These are phyloP conservation scores for Melipona quadrifasciata DNA, from an alignment of 1,140 invertebrate species.

Conservation along the genomic window DNA sequence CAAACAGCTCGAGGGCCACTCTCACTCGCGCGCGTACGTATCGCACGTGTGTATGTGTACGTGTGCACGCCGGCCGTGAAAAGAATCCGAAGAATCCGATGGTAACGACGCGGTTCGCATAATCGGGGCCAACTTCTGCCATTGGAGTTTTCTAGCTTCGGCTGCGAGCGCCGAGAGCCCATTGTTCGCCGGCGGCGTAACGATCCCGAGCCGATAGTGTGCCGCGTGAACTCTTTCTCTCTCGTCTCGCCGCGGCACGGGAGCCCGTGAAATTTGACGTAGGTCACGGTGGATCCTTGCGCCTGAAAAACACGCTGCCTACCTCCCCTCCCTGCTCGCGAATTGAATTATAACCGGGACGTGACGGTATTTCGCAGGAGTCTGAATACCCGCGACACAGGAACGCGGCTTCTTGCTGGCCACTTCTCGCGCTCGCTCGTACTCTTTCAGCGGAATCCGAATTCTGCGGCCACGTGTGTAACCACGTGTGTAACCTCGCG, in stretches of 20 bases:
- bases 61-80: neutral
- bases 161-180: neutral
- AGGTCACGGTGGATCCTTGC: conserved; percentile 56
- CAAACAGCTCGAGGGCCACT: neutral
- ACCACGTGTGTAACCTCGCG: too few species aligned
- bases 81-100: conserved; percentile 23
- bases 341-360: conserved; percentile 39
- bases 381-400: conserved; percentile 24
- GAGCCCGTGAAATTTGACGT: conserved; percentile 54
- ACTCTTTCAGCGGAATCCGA: neutral
- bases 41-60: neutral
- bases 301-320: conserved; percentile 15
- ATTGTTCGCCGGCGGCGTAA: conserved; percentile 11
- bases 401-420: neutral
- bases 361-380: conserved; percentile 25
- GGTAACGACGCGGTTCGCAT: conserved; percentile 13
- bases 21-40: neutral
- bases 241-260: neutral
- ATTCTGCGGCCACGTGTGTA: neutral
- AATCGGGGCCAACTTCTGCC: conserved; percentile 22
- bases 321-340: neutral
- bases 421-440: neutral
- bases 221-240: neutral
- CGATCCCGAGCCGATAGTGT: conserved; percentile 19
- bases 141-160: conserved; percentile 18